phyloP scores from a whole-genome alignment of 2,888 invertebrate species.

The Rhagophthalmus giganteus region DNA sequence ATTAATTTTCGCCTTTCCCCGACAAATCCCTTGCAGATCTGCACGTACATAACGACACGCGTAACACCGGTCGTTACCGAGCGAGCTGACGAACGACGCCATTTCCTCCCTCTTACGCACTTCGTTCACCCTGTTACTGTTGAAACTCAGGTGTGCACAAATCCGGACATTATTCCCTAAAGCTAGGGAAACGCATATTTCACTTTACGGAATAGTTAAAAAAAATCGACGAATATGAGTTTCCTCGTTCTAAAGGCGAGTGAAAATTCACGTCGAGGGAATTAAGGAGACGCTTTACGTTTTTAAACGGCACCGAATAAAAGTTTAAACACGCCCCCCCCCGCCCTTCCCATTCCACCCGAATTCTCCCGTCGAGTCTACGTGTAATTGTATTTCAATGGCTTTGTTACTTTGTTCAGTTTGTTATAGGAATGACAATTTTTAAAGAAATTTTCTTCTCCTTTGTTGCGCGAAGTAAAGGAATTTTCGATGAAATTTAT shows the following conservation, averaged over 20 bases:
- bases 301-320: too few relatives aligned
- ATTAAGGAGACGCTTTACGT: constrained; percentile 9
- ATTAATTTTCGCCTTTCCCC: constrained; percentile 41
- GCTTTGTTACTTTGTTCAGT: too few relatives aligned
- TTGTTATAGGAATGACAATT: too few relatives aligned
- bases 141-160: constrained; percentile 31
- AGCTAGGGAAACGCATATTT: constrained; percentile 26
- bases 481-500: too few relatives aligned
- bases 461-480: too few relatives aligned
- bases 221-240: constrained; percentile 22
- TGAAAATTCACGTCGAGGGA: constrained; percentile 13
- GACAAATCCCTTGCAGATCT: constrained; percentile 39
- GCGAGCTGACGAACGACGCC: constrained; percentile 43
- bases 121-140: constrained; percentile 23
- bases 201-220: constrained; percentile 24
- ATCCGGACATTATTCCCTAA: constrained; percentile 29
- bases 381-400: too few relatives aligned
- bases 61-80: constrained; percentile 44
- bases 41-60: constrained; percentile 45
- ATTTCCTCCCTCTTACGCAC: constrained; percentile 39
- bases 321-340: too few relatives aligned
- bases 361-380: too few relatives aligned
- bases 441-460: too few relatives aligned
- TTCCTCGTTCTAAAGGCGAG: constrained; percentile 17
- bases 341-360: too few relatives aligned